These are phyloP conservation scores for Carpatolechia fugitivella DNA, from an alignment of 2,888 invertebrate genomes.

Conservation along the genomic window DNA sequence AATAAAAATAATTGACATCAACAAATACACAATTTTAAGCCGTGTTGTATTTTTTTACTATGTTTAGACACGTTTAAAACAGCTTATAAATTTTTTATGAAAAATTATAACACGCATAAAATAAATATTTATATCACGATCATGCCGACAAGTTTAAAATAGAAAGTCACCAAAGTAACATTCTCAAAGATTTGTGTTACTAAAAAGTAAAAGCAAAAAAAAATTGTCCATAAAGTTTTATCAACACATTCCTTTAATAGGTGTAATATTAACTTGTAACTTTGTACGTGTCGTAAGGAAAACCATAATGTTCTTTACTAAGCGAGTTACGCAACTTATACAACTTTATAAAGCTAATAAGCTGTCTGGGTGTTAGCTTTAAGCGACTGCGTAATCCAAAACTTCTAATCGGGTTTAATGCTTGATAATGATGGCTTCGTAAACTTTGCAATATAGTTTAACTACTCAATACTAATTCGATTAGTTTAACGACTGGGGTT, in stretches of 20 bases:
- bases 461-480: background rate
- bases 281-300: slow-evolving; percentile 7
- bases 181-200: background rate
- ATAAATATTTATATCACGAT: too few species aligned
- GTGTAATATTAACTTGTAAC: slow-evolving; percentile 6
- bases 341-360: slow-evolving; percentile 4
- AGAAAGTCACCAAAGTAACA: background rate
- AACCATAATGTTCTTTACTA: slow-evolving; percentile 4
- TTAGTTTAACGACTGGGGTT: background rate
- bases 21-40: too few species aligned
- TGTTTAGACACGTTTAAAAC: too few species aligned
- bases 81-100: too few species aligned
- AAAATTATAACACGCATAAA: too few species aligned
- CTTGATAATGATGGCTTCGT: background rate
- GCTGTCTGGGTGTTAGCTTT: slow-evolving; percentile 2
- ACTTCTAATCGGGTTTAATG: slow-evolving; percentile 1
- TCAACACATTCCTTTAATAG: slow-evolving; percentile 5
- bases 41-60: too few species aligned
- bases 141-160: background rate
- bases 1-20: too few species aligned
- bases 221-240: slow-evolving; percentile 8
- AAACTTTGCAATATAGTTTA: slow-evolving; percentile 1
- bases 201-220: background rate
- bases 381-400: slow-evolving; percentile 3
- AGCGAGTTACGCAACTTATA: background rate